Evolutionary conservation across 2,113 vertebrate genomes (phyloP), one percentile per base, ranked within the genome.

Genomic region (Speoplatyrhinus poulsoni): DNA sequence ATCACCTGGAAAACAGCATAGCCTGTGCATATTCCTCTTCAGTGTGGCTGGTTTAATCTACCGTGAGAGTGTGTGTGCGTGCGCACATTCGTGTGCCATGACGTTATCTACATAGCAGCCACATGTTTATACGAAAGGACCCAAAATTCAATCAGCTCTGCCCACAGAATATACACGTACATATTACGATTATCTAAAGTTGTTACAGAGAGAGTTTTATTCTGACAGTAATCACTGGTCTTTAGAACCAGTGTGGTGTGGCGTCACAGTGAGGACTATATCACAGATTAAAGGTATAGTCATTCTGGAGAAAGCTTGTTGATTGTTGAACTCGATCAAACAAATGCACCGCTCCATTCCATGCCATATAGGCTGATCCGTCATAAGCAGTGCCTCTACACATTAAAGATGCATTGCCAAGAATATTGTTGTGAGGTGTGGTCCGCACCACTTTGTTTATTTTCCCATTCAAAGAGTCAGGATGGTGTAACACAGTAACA

Each of bases 81-180:
- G 46, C 32, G 55, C 48, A 46, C 48, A 46, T 19, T 17, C 15
- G 26, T 54, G 53, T 67, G 53, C 33, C 26, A 26, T 46, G 36
- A 73, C 71, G 76, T 87, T 91, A 91, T 91, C 88, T 91, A 70
- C 82, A 85, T 26, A 85, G 80, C 86, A 85, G 82, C 84, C 89
- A 91, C 89, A 88, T 89, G 89, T 88, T 91, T 85, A 83, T 87
- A 70, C 81, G 79, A 87, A 82, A 84, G 82, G 74, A 90, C 85
- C 84, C 85, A 76, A 87, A 91, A 87, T 89, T 81, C 82, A 91
- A 84, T 87, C 84, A 91, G 85, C 79, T 82, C 84, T 79, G 66
- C 76, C 81, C 81, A 82, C 75, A 15, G 77, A 26, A 26, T 81
- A 83, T 81, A 78, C 15, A 60, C 33, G n/a, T 77, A 80, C 84